phyloP scores from a whole-genome alignment of 2,113 vertebrate genomes.

The Chloroceryle aenea region DNA sequence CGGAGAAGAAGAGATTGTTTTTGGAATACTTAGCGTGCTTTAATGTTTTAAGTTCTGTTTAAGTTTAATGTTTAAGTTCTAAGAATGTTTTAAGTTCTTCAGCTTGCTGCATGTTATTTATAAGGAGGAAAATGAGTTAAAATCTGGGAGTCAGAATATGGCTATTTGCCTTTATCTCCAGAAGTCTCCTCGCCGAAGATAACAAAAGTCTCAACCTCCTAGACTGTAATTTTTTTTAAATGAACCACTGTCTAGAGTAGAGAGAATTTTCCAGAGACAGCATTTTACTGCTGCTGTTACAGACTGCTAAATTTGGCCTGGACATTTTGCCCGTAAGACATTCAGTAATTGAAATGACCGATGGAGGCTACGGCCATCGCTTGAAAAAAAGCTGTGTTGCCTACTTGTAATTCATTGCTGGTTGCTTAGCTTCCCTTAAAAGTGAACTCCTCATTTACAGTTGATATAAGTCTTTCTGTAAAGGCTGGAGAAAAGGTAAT shows the following conservation, averaged over 20 bases:
- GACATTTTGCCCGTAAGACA: constrained; percentile 10
- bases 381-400: not conserved
- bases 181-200: not conserved
- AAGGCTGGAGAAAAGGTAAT: constrained; percentile 25
- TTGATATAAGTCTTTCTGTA: constrained; percentile 28
- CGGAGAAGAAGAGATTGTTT: not conserved
- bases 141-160: not conserved
- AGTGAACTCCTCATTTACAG: constrained; percentile 36
- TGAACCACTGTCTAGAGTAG: not conserved
- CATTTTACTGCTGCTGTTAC: constrained; percentile 30
- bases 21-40: not conserved
- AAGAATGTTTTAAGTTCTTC: not conserved
- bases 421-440: constrained; percentile 48
- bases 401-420: constrained; percentile 40
- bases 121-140: not conserved
- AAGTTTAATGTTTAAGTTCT: too few relatives aligned
- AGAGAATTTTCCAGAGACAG: constrained; percentile 21
- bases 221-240: constrained; percentile 3
- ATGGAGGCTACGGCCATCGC: not conserved
- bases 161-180: not conserved
- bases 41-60: not conserved
- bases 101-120: not conserved
- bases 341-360: constrained; percentile 48
- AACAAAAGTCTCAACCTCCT: not conserved
- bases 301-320: constrained; percentile 21